Evolutionary conservation across 1,140 invertebrate species (phyloP), one percentile per base, ranked within the genome.

Genomic region (Lordiphosa collinella): DNA sequence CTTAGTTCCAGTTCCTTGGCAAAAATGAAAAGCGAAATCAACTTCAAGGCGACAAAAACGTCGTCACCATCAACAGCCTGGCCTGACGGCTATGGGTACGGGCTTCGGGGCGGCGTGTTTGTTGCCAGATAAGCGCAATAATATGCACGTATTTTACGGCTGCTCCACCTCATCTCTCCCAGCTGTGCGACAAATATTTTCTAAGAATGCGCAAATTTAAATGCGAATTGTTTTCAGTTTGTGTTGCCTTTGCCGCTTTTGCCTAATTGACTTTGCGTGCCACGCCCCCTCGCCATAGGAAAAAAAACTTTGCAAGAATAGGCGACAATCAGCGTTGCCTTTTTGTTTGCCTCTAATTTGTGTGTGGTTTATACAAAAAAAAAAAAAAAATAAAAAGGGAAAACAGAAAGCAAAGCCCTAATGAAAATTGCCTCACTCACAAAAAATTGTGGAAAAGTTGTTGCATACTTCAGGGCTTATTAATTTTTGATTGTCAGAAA

Each of bases 221-320:
- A 84, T 76, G 71, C 59, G 76, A 84, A 84, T 82, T 82, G 76
- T 82, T 82, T 82, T 84, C 76, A 84, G 66, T 84, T 84, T 82
- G 55, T 62, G 71, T 82, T 71, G 76, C 25, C 78, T 44, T 43
- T 54, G 60, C 53, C 66, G 71, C 48, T 80, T 25, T 82, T 82
- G 76, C 76, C 76, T 84, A 82, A 82, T 82, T 82, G 78, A 84
- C 71, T 82, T 82, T 82, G 66, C 50, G 51, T 82, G 66, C 50
- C 67, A 58, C 38, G 46, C 36, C 40, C 25, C 25, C 16, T 13
- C 29, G 13, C 6, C 43, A 34, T 13, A 59, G 36, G 14, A 53
- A 44, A 52, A 48, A 55, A 67, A 63, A 38, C 41, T 76, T 65
- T 55, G 41, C 55, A 65, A 71, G 78, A 82, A 82, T 82, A 82